phyloP scores from a whole-genome alignment of 1,140 invertebrate genomes.

The Bombyx mori region DNA sequence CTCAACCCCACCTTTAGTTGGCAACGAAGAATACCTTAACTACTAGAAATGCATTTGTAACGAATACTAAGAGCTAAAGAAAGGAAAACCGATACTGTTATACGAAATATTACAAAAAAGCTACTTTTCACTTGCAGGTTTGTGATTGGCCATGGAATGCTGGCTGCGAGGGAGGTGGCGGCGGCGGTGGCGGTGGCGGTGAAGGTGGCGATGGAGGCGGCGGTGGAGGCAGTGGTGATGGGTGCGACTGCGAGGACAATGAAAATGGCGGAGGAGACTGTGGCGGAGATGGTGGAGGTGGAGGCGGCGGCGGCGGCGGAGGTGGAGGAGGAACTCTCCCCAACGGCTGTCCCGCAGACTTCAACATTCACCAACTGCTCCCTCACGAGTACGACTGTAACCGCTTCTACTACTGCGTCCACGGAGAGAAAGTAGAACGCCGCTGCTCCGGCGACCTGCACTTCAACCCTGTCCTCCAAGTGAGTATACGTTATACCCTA shows the following conservation, averaged over 20 bases:
- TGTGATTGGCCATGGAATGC: slow-evolving; percentile 14
- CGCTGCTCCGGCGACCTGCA: slow-evolving; percentile 11
- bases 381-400: slow-evolving; percentile 16
- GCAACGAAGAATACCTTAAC: too few species aligned
- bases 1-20: too few species aligned
- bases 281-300: slow-evolving; percentile 2
- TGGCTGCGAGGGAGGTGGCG: slow-evolving; percentile 1
- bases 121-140: slow-evolving; percentile 2
- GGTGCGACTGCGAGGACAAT: slow-evolving; percentile 1
- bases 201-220: too few species aligned
- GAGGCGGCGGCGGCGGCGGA: background rate
- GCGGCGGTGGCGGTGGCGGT: background rate
- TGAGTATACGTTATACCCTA: too few species aligned
- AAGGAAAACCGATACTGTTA: too few species aligned
- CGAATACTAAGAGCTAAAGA: too few species aligned
- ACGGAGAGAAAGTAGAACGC: slow-evolving; percentile 21
- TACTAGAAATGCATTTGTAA: too few species aligned
- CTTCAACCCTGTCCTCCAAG: too few species aligned
- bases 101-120: too few species aligned
- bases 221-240: slow-evolving; percentile 4
- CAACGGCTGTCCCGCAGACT: slow-evolving; percentile 5
- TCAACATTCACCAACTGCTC: slow-evolving; percentile 1
- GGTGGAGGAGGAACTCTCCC: background rate
- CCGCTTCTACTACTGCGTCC: slow-evolving; percentile 36
- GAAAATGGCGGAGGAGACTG: slow-evolving; percentile 4